Evolutionary conservation across 2,113 vertebrate species (phyloP).

Genomic region (Brevimyrus niger): DNA sequence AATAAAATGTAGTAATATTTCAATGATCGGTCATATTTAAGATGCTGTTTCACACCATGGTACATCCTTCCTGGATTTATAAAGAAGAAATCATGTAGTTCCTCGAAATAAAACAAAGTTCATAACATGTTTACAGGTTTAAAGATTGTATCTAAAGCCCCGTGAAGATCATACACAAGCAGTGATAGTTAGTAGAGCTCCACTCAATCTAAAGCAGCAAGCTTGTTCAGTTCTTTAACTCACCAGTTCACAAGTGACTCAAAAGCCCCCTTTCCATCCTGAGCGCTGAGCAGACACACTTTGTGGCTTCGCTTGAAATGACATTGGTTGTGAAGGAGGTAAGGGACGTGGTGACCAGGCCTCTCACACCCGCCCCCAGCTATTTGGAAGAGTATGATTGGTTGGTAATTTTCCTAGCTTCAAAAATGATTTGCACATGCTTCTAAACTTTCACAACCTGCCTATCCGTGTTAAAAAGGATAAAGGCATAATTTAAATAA

Average conservation of each 20-base stretch:
- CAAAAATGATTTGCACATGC: slow-evolving; percentile 12
- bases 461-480: neutral
- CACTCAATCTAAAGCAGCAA: slow-evolving; percentile 26
- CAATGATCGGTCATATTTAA: neutral
- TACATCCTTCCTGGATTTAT: slow-evolving; percentile 36
- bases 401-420: slow-evolving; percentile 25
- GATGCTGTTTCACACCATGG: slow-evolving; percentile 44
- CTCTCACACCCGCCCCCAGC: slow-evolving; percentile 49
- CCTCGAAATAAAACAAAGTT: slow-evolving; percentile 32
- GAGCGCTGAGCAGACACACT: slow-evolving; percentile 28
- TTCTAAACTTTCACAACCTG: neutral
- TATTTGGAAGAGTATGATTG: slow-evolving; percentile 50
- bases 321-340: slow-evolving; percentile 47
- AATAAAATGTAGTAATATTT: neutral
- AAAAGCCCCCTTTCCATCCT: slow-evolving; percentile 23
- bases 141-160: neutral
- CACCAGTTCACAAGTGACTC: slow-evolving; percentile 41
- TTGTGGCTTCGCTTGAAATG: slow-evolving; percentile 46
- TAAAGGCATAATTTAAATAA: neutral
- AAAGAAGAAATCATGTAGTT: slow-evolving; percentile 40
- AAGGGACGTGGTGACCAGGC: slow-evolving; percentile 49
- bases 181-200: slow-evolving; percentile 2
- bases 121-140: slow-evolving; percentile 12
- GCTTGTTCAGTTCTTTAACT: slow-evolving; percentile 34
- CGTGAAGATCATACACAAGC: slow-evolving; percentile 15